phyloP scores from a whole-genome alignment of 2,888 invertebrate species.

The Microctonus aethiopoides region DNA sequence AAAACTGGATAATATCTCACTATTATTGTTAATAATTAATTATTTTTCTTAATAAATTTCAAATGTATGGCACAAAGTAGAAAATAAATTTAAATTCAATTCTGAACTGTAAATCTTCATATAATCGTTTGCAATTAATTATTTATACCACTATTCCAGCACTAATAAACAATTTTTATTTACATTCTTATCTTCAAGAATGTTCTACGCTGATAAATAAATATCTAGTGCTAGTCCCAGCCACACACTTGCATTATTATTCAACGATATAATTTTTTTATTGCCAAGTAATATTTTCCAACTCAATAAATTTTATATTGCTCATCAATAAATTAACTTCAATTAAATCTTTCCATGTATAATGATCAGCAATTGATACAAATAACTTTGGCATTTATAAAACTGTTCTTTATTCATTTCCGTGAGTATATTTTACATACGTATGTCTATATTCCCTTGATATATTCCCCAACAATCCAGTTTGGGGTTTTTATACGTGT shows the following conservation, averaged over 20 bases:
- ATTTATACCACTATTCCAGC: no score
- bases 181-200: no score
- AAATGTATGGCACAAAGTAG: no score
- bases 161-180: no score
- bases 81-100: no score
- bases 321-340: not conserved
- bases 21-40: no score
- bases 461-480: not conserved
- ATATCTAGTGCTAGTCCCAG: not conserved
- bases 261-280: not conserved
- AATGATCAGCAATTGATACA: not conserved
- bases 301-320: constrained; percentile 3
- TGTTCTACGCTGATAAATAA: no score
- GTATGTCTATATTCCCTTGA: not conserved
- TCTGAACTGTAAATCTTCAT: no score
- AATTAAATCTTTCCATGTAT: no score
- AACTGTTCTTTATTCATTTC: not conserved
- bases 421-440: not conserved
- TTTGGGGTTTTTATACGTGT: not conserved
- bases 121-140: no score
- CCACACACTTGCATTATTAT: not conserved
- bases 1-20: no score
- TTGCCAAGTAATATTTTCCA: not conserved
- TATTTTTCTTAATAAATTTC: no score
- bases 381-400: not conserved